These are phyloP conservation scores for Creontiades dilutus DNA, from an alignment of 2,888 invertebrate species.

Conservation along the genomic window DNA sequence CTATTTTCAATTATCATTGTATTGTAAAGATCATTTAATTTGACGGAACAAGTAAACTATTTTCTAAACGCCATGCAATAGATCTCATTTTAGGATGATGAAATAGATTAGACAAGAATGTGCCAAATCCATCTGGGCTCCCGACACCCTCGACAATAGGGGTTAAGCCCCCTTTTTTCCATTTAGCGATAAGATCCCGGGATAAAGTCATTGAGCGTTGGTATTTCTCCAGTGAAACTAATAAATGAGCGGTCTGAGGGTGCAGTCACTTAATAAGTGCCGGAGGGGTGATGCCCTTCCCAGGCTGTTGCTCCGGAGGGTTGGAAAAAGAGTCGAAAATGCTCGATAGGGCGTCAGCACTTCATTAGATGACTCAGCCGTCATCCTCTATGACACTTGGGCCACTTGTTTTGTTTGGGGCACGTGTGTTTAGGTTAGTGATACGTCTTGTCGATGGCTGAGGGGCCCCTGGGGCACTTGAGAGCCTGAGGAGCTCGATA, in stretches of 20 bases:
- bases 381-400: constrained; percentile 65
- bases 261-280: constrained; percentile 51
- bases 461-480: neutral
- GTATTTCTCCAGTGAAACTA: constrained; percentile 47
- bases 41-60: no score
- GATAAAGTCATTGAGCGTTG: constrained; percentile 43
- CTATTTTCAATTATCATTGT: no score
- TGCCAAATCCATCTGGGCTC: constrained; percentile 36
- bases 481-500: neutral
- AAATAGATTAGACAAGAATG: constrained; percentile 27
- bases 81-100: constrained; percentile 1
- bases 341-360: constrained; percentile 55
- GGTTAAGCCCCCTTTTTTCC: constrained; percentile 35
- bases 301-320: constrained; percentile 19
- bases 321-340: neutral
- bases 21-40: no score
- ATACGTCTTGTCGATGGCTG: constrained; percentile 65
- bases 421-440: constrained; percentile 71
- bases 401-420: constrained; percentile 69
- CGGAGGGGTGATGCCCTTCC: constrained; percentile 37
- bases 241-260: constrained; percentile 51
- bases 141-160: constrained; percentile 24
- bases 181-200: constrained; percentile 42
- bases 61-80: neutral
- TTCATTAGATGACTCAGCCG: constrained; percentile 70